Evolutionary conservation across 2,113 vertebrate genomes (phyloP).

Genomic region (Grallaria varia): DNA sequence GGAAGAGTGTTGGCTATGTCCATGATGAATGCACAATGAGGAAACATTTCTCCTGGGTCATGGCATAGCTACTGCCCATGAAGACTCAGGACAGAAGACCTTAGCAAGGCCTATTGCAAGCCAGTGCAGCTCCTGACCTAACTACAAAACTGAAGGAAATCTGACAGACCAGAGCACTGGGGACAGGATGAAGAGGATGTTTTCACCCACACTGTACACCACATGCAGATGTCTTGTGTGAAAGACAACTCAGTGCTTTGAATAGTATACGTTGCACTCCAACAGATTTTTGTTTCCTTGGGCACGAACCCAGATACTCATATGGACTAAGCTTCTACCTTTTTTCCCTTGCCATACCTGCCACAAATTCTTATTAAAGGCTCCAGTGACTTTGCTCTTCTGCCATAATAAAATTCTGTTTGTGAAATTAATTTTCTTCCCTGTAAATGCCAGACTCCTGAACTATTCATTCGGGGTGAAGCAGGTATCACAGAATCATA

Average conservation of each 20-base stretch:
- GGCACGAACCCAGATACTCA: not conserved
- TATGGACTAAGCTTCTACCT: not conserved
- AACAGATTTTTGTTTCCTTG: not conserved
- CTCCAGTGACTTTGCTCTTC: not conserved
- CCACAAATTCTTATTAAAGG: not conserved
- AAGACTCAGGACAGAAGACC: not conserved
- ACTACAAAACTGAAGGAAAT: not conserved
- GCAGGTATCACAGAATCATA: not conserved
- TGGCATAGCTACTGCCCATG: fast-evolving
- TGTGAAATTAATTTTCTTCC: not conserved
- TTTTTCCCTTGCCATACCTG: not conserved
- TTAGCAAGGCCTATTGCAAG: not conserved
- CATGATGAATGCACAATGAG: not conserved
- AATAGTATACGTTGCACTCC: not conserved
- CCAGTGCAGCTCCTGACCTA: not conserved
- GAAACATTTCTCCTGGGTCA: fast-evolving
- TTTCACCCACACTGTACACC: not conserved
- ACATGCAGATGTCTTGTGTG: not conserved
- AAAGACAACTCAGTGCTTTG: not conserved
- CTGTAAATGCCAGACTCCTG: not conserved
- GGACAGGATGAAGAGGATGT: not conserved
- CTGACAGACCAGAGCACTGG: not conserved
- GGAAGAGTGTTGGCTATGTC: not conserved
- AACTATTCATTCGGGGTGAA: not conserved
- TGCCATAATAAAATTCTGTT: not conserved